A percentile compares a stretch with the other conserved stretches of the same genome.
Conservation (phyloP, 2,113 vertebrate genomes). For the Myrmophylax atrothorax region DNA sequence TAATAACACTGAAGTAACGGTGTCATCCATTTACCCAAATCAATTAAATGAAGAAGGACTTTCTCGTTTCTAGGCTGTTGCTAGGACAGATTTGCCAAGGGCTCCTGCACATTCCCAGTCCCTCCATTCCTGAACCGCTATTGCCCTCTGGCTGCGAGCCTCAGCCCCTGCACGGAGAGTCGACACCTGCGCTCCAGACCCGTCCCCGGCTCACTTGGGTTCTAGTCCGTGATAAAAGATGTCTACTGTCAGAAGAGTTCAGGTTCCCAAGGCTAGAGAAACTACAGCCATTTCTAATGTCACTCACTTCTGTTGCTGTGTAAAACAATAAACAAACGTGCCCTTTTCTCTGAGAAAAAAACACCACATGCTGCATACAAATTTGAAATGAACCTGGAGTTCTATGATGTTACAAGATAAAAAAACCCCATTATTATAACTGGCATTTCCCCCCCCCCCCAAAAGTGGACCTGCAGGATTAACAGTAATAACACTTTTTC, state of each 20-base stretch:
- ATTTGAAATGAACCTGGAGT: background rate
- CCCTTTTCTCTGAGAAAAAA: background rate
- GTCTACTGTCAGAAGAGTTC: background rate
- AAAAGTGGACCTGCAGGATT: background rate
- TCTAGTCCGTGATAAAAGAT: background rate
- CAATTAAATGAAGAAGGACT: conserved; percentile 41
- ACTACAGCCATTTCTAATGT: background rate
- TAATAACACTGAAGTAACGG: conserved; percentile 57
- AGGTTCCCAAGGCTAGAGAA: background rate
- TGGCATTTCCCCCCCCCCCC: background rate
- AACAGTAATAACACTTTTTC: background rate
- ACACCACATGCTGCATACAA: background rate
- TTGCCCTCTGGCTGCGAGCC: conserved; percentile 64
- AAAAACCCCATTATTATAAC: background rate
- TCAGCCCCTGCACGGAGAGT: background rate
- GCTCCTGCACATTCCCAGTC: background rate
- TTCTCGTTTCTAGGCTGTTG: conserved; percentile 36
- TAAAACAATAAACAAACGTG: background rate
- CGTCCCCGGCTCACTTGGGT: no score
- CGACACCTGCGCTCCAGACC: rapidly evolving
- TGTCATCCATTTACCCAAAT: conserved; percentile 58
- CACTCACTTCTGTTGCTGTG: background rate
- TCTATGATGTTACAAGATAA: background rate
- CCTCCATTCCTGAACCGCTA: conserved; percentile 13
- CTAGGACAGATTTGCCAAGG: background rate